Evolutionary conservation across 2,797 vertebrate genomes (phyloP), one percentile per base, ranked within the genome.

Genomic region (Sebastolobus alascanus): DNA sequence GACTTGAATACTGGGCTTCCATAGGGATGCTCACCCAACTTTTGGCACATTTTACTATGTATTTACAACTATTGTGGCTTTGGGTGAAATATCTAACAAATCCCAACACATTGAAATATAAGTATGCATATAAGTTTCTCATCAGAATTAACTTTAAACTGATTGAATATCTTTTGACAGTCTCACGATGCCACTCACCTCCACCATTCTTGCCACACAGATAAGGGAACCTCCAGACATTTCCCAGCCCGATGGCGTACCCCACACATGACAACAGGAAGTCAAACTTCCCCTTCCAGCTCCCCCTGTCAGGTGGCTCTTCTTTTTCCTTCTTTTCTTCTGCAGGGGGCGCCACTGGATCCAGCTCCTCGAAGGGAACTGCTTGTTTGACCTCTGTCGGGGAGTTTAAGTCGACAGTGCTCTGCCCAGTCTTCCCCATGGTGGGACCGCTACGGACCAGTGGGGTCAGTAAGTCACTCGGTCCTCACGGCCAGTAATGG

Each of bases 221-320:
- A 82, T 98, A 98, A 0, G 97, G 97, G 83, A 98, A 98, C 82
- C 97, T 96, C 97, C 97, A 98, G 60, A 98, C 97, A 0, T 98
- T 98, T 75, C 97, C 97, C 52, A 98, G 92, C 4, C 97, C 97
- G 0, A 98, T 98, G 66, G 97, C 97, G 0, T 98, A 98, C 46
- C 97, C 97, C 58, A 98, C 95, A 1, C 97, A 98, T 7, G 97
- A 98, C 77, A 98, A 92, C 80, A 98, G 87, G 90, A 98, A 98
- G 86, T 98, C 97, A 84, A 98, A 98, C 84, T 92, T 97, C n/a
- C 97, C 97, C 87, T 98, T 98, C 97, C 97, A 98, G 80, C 96
- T 94, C 2, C 97, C 97, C 80, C 97, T 93, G 6, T 97, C 96
- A 0, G 96, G 97, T 2, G 89, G 81, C 55, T 94, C 92, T 68